Conservation (phyloP, 2,797 vertebrate genomes). For the Anas bahamensis region DNA sequence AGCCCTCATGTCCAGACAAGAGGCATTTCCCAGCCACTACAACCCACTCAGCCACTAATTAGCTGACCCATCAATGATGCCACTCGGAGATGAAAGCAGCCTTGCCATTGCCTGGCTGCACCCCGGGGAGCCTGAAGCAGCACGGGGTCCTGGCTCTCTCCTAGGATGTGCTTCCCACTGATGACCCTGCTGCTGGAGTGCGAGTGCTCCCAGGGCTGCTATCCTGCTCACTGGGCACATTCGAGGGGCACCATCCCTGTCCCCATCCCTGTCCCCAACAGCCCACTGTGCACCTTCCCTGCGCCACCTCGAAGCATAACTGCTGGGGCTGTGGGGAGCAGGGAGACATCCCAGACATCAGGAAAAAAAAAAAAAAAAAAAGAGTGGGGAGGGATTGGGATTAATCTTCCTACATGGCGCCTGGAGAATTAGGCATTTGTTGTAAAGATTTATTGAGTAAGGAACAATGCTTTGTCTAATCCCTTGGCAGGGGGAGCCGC, state of each 20-base stretch:
- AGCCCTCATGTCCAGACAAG: neutral
- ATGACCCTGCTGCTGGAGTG: neutral
- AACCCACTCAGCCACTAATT: neutral
- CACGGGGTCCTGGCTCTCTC: rapidly evolving
- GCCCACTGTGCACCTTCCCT: neutral
- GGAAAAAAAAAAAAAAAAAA: neutral
- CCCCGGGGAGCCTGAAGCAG: neutral
- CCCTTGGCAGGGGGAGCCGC: neutral
- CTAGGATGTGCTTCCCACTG: neutral
- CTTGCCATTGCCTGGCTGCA: neutral
- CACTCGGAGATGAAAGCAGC: neutral
- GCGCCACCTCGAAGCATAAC: rapidly evolving
- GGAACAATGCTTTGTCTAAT: slow-evolving; percentile 27
- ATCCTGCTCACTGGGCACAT: neutral
- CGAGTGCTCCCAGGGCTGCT: neutral
- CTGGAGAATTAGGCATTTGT: slow-evolving; percentile 9
- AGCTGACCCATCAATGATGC: neutral
- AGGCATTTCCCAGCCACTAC: neutral
- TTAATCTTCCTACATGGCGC: neutral
- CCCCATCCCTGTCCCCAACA: neutral
- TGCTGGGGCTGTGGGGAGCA: rapidly evolving
- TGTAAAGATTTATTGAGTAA: slow-evolving; percentile 18
- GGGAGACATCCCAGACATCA: neutral
- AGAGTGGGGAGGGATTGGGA: neutral
- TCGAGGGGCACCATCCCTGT: neutral